phyloP scores from a whole-genome alignment of 2,113 vertebrate genomes.

The Ptyas mucosa region DNA sequence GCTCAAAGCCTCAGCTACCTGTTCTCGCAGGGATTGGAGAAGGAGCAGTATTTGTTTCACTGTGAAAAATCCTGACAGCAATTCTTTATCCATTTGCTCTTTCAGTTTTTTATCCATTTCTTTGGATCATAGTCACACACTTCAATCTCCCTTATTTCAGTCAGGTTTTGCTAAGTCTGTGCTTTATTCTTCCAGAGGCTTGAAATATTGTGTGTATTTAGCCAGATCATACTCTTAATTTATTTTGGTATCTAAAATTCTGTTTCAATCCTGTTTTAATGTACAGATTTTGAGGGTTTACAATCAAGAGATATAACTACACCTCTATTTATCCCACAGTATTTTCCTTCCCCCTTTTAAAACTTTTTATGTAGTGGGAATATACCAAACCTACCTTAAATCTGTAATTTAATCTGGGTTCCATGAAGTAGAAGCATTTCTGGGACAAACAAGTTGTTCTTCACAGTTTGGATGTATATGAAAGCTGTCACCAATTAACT shows the following conservation, averaged over 20 bases:
- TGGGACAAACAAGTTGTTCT: conserved; percentile 59
- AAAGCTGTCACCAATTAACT: conserved; percentile 62
- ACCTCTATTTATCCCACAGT: conserved; percentile 21
- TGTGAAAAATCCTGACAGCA: not conserved
- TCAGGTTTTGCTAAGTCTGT: not conserved
- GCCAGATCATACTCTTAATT: not conserved
- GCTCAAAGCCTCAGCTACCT: not conserved
- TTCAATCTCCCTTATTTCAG: not conserved
- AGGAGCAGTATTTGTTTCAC: not conserved
- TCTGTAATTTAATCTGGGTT: conserved; percentile 55
- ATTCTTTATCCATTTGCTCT: not conserved
- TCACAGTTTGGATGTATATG: conserved; percentile 51
- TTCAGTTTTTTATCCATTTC: not conserved
- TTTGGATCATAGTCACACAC: not conserved
- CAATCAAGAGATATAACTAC: not conserved
- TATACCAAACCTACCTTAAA: conserved; percentile 42
- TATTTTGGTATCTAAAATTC: not conserved
- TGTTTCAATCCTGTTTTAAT: not conserved
- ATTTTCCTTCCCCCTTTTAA: not conserved
- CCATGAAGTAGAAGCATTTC: conserved; percentile 41
- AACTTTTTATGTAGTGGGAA: conserved; percentile 39
- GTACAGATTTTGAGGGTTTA: not conserved
- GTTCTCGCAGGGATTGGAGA: not conserved
- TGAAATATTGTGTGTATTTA: not conserved
- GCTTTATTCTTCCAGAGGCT: not conserved